Evolutionary conservation across 2,113 vertebrate species (phyloP), one percentile per base, ranked within the genome.

Genomic region (Morone saxatilis): DNA sequence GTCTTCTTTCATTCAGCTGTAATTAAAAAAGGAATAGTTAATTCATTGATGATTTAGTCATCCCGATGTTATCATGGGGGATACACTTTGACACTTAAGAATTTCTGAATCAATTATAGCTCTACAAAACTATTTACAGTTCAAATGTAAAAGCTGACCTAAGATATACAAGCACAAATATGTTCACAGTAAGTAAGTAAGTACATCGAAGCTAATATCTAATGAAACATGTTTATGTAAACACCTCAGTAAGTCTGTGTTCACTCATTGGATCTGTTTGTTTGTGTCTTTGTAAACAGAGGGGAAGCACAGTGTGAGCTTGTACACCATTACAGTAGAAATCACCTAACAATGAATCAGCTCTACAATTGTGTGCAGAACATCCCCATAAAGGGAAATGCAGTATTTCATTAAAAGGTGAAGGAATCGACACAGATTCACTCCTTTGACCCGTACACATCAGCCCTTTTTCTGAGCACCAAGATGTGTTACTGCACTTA

Each of bases 401-500:
- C 12, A 60, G 12, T 19, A 14, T 41, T 59, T 71, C 9, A 40
- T n/a, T 25, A 25, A 14, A 31, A 69, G 57, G 54, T 4, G 19
- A 25, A 79, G 17, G 43, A 60, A 53, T 40, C 12, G 19, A 67
- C 53, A 70, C 7, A 25, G 7, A 62, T 71, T 47, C 13, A 48
- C 54, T 56, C 65, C 38, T 43, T 75, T 38, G 17, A 11, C 3
- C 59, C 22, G 2, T 50, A 20, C n/a, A 8, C 43, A 17, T 63
- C 65, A 61, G 13, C 51, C 11, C 69, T 53, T 73, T 40, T 20
- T 62, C 53, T 54, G 20, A 76, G 40, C 19, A 84, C 31, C 70
- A 57, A n/a, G 19, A 71, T 83, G 68, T 63, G 70, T 78, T 41
- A 45, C 61, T 68, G 51, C 48, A 61, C 47, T 71, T 51, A 17